A percentile compares a stretch with the other conserved stretches of the same genome.
phyloP scores from a whole-genome alignment of 1,140 invertebrate species.

The Drosophila lacteicornis region DNA sequence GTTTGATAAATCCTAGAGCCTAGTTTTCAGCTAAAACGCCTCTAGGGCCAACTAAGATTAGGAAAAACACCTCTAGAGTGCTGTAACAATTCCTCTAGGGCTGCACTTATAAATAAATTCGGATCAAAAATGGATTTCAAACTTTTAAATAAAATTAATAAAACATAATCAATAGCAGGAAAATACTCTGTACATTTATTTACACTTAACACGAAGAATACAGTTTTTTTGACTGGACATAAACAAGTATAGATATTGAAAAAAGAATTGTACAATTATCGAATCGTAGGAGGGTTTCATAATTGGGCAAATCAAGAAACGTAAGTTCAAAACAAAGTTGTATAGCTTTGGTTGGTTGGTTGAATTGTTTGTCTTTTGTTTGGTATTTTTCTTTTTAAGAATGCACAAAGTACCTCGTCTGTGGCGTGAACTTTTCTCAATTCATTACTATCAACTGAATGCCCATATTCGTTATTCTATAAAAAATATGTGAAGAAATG shows the following conservation, averaged over 20 bases:
- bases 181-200: constrained; percentile 81
- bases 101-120: constrained; percentile 16
- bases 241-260: constrained; percentile 50
- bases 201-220: constrained; percentile 77
- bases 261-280: constrained; percentile 70
- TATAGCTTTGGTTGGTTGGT: constrained; percentile 57
- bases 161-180: constrained; percentile 44
- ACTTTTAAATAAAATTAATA: constrained; percentile 16
- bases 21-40: constrained; percentile 12
- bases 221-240: constrained; percentile 51
- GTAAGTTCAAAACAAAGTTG: constrained; percentile 62
- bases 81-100: constrained; percentile 10
- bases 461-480: constrained; percentile 85
- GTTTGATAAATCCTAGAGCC: not conserved
- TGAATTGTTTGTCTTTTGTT: constrained; percentile 50
- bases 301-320: constrained; percentile 71
- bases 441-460: constrained; percentile 85
- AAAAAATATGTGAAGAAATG: constrained; percentile 81
- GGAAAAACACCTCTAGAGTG: constrained; percentile 21
- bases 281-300: constrained; percentile 60
- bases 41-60: constrained; percentile 16
- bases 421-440: constrained; percentile 85
- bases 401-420: constrained; percentile 85
- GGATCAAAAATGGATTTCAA: not conserved
- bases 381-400: constrained; percentile 63